A percentile compares a stretch with the other conserved stretches of the same genome.
Evolutionary conservation across 2,113 vertebrate genomes (phyloP).

Genomic region (Phyllopteryx taeniolatus): DNA sequence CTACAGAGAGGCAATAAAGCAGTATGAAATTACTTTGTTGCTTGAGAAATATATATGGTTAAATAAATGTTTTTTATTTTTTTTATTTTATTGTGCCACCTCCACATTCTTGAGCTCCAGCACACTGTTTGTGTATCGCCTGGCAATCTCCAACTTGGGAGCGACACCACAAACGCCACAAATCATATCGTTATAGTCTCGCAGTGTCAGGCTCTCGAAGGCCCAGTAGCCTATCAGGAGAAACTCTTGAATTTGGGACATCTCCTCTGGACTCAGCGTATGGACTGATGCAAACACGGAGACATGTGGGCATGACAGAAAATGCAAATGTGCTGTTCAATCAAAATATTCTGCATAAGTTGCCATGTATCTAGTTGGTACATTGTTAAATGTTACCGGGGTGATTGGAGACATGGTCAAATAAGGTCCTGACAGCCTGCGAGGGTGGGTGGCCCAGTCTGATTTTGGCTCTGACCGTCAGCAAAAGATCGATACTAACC

Average conservation of each 20-base stretch:
- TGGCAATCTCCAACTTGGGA: conserved; percentile 90
- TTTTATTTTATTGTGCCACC: conserved; percentile 51
- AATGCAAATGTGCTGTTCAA: background rate
- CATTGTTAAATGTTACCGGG: conserved; percentile 71
- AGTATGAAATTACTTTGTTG: background rate
- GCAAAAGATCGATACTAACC: conserved; percentile 91
- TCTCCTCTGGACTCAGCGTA: conserved; percentile 74
- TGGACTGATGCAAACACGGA: conserved; percentile 71
- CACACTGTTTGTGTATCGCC: conserved; percentile 80
- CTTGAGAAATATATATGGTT: background rate
- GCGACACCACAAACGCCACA: conserved; percentile 94
- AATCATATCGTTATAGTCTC: conserved; percentile 99
- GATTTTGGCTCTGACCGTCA: conserved; percentile 85
- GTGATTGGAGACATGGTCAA: conserved; percentile 82
- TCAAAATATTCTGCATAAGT: background rate
- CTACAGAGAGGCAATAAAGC: conserved; percentile 54
- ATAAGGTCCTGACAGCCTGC: conserved; percentile 70
- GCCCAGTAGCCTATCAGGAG: conserved; percentile 95
- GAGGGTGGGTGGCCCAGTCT: conserved; percentile 84
- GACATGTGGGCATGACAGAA: background rate
- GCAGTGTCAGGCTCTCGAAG: conserved; percentile 91
- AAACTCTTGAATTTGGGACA: conserved; percentile 81
- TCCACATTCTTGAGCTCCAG: conserved; percentile 90
- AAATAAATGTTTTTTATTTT: background rate
- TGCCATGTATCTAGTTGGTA: background rate